phyloP scores from a whole-genome alignment of 2,113 vertebrate genomes.

The Chloropsis cyanopogon region DNA sequence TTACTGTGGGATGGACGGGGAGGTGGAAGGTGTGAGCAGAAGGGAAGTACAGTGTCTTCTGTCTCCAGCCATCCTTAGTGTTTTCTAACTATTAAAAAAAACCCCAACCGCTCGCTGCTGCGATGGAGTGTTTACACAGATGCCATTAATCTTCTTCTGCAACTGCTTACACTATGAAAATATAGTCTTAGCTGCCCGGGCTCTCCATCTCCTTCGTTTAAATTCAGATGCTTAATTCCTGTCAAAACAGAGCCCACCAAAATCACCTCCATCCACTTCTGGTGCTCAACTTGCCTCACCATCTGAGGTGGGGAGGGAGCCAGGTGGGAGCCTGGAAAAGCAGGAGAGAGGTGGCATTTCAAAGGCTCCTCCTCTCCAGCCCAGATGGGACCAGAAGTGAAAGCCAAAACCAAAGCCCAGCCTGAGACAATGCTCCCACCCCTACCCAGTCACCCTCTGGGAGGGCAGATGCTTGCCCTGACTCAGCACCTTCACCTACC shows the following conservation, averaged over 20 bases:
- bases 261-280: conserved; percentile 16
- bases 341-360: neutral
- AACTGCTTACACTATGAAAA: conserved; percentile 19
- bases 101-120: neutral
- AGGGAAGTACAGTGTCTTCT: neutral
- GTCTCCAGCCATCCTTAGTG: neutral
- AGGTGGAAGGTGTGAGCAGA: neutral
- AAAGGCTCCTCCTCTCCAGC: neutral
- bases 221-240: conserved; percentile 41
- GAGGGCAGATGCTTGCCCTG: neutral
- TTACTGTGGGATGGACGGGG: conserved; percentile 42
- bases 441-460: neutral
- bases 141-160: conserved; percentile 18
- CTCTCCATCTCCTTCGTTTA: neutral
- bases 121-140: neutral
- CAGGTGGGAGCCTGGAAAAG: neutral
- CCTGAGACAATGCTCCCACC: neutral
- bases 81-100: neutral
- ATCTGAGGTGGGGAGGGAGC: neutral
- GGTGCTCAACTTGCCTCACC: neutral
- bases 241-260: conserved; percentile 18
- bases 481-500: neutral
- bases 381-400: neutral
- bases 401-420: neutral
- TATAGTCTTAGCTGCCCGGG: neutral